Conservation (phyloP, 1,140 invertebrate genomes). For the Myzus persicae region DNA sequence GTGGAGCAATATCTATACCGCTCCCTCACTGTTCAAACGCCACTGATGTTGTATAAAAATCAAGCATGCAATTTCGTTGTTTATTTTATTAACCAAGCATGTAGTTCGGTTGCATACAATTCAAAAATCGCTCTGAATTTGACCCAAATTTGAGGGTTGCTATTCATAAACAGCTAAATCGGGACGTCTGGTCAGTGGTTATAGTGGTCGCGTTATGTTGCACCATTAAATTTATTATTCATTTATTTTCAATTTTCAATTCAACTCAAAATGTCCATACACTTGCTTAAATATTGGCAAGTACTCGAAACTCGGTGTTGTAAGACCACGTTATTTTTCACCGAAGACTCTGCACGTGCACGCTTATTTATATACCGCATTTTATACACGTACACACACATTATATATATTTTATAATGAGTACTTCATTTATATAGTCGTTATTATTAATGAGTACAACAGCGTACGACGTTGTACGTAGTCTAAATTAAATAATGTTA, state of each 20-base stretch:
- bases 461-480: neutral
- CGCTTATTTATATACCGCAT: neutral
- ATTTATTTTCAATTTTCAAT: neutral
- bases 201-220: neutral
- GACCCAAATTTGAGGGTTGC: too few species aligned
- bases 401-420: slow-evolving; percentile 12
- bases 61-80: too few species aligned
- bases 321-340: neutral
- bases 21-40: too few species aligned
- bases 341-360: neutral
- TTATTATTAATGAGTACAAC: slow-evolving; percentile 14
- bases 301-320: neutral
- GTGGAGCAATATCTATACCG: too few species aligned
- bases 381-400: neutral
- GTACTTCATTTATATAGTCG: neutral
- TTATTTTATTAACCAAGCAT: too few species aligned
- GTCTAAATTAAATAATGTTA: slow-evolving; percentile 20
- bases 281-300: neutral
- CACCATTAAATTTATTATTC: neutral
- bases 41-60: too few species aligned
- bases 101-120: too few species aligned
- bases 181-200: neutral
- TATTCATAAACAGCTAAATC: neutral
- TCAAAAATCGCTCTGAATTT: too few species aligned
- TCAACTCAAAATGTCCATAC: neutral